phyloP scores from a whole-genome alignment of 2,797 vertebrate genomes.

The Clarias fuscus region DNA sequence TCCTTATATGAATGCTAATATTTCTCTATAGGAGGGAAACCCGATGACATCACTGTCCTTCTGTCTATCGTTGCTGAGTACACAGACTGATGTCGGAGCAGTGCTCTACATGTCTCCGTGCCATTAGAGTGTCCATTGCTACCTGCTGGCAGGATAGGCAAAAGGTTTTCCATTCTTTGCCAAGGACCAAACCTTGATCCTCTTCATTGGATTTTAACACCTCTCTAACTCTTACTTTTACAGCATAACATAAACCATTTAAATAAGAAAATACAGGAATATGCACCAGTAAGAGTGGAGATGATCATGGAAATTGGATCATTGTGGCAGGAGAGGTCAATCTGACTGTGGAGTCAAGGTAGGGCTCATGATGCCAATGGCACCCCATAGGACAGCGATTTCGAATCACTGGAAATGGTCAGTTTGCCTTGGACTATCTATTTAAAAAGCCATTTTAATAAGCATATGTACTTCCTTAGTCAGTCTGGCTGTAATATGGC shows the following conservation, averaged over 20 bases:
- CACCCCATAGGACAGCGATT: neutral
- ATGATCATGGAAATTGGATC: neutral
- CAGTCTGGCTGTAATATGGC: neutral
- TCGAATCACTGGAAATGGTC: neutral
- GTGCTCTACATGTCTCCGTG: conserved; percentile 42
- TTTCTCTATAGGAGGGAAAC: conserved; percentile 87
- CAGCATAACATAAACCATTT: neutral
- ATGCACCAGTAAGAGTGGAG: neutral
- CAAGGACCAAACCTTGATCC: conserved; percentile 26
- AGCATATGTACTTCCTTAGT: too few species aligned
- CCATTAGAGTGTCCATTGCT: conserved; percentile 57
- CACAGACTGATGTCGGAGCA: conserved; percentile 81
- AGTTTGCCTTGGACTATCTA: neutral
- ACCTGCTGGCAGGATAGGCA: conserved; percentile 76
- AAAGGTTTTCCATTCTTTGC: conserved; percentile 16
- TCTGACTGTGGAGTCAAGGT: neutral
- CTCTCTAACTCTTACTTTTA: neutral
- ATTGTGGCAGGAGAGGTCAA: neutral
- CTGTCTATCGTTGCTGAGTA: conserved; percentile 98
- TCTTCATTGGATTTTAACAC: conserved; percentile 31
- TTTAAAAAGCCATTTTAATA: neutral
- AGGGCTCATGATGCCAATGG: neutral
- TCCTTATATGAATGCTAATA: neutral
- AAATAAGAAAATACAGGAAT: neutral
- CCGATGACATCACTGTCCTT: conserved; percentile 98